Evolutionary conservation across 2,888 invertebrate species (phyloP).

Genomic region (Podotricha telesiphe): DNA sequence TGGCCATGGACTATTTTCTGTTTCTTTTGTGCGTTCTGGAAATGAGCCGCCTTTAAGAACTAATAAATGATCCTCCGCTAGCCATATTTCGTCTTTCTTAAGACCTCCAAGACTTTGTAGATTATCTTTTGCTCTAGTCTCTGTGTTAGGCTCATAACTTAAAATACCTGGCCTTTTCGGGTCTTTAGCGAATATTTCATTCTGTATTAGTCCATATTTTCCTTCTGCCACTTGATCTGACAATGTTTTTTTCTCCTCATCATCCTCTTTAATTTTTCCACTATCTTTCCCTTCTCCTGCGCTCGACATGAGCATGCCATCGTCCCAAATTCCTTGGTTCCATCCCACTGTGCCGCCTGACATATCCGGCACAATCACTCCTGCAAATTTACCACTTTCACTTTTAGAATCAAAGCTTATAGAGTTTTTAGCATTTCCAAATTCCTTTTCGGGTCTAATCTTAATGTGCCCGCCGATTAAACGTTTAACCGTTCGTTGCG

Average conservation of each 20-base stretch:
- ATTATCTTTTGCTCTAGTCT: conserved; percentile 90
- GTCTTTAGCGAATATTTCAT: conserved; percentile 89
- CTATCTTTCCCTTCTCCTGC: conserved; percentile 87
- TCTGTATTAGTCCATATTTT: conserved; percentile 94
- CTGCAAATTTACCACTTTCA: conserved; percentile 71
- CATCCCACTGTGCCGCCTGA: conserved; percentile 79
- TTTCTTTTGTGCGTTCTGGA: conserved; percentile 80
- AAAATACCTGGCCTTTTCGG: conserved; percentile 91
- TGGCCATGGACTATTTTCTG: conserved; percentile 85
- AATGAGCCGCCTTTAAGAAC: conserved; percentile 91
- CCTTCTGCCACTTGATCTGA: conserved; percentile 96
- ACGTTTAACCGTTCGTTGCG: conserved; percentile 85
- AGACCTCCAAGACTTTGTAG: conserved; percentile 91
- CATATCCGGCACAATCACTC: conserved; percentile 73
- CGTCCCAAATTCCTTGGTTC: conserved; percentile 85
- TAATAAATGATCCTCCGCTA: conserved; percentile 93
- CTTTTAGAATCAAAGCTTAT: conserved; percentile 67
- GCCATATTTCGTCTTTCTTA: conserved; percentile 93
- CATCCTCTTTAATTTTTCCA: conserved; percentile 75
- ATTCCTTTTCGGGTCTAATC: conserved; percentile 73
- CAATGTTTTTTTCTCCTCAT: conserved; percentile 92
- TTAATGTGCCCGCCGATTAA: conserved; percentile 88
- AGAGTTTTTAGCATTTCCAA: conserved; percentile 71
- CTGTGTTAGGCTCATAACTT: conserved; percentile 91
- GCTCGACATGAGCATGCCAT: conserved; percentile 87